Conservation (phyloP, 2,888 invertebrate genomes). For the Eupithecia pulchellata region DNA sequence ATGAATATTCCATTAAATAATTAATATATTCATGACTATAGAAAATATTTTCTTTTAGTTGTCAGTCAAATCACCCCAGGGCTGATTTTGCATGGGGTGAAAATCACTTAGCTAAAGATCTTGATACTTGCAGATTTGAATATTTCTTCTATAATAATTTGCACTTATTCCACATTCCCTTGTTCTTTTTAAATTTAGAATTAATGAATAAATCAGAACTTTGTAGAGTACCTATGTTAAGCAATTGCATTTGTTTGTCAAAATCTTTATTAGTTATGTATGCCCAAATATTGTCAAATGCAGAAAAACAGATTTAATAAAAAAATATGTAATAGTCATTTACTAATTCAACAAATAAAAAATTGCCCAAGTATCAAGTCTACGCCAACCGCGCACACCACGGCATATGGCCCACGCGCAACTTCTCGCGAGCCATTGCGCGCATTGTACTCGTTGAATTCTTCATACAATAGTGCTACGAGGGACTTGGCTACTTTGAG, state of each 20-base stretch:
- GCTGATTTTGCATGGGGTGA: constrained; percentile 39
- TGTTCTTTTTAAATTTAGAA: background rate
- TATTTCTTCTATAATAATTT: background rate
- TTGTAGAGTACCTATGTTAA: background rate
- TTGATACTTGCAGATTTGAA: constrained; percentile 53
- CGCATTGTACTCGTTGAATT: constrained; percentile 53
- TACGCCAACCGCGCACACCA: constrained; percentile 14
- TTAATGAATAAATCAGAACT: too few species aligned
- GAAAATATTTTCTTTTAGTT: constrained; percentile 71
- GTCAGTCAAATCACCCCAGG: constrained; percentile 71
- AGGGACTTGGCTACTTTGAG: constrained; percentile 8
- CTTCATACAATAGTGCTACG: constrained; percentile 44
- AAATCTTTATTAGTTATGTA: background rate
- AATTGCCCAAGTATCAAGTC: constrained; percentile 53
- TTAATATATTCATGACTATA: constrained; percentile 77
- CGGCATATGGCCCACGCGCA: constrained; percentile 55
- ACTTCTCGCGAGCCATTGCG: constrained; percentile 65
- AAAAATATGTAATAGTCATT: too few species aligned
- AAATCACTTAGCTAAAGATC: constrained; percentile 29
- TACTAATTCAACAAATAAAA: too few species aligned
- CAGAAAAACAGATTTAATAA: too few species aligned
- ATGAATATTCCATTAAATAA: constrained; percentile 72
- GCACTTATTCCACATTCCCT: background rate
- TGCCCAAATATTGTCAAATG: too few species aligned
- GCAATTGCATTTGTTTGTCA: background rate